Evolutionary conservation across 2,797 vertebrate genomes (phyloP), one percentile per base, ranked within the genome.

Genomic region (Tokudaia muenninki): DNA sequence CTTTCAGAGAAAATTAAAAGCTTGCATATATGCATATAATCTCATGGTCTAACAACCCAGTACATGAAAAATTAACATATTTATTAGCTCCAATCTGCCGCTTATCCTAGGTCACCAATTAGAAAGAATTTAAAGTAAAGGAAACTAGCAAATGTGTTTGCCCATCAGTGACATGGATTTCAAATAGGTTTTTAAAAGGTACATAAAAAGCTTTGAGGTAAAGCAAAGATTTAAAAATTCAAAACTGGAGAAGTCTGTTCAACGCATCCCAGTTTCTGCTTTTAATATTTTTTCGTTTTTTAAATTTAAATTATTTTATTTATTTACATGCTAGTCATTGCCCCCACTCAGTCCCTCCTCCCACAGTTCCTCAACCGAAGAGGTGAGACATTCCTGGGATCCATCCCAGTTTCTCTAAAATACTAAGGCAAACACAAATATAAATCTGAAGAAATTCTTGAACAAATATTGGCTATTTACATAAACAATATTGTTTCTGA

Each of bases 41-140:
- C 50, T 55, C 50, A 37, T 72, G n/a, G 84, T 87, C 44, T 55
- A 72, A 72, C 34, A 87, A 41, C 65, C 37, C n/a, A 72, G 29
- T 16, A 2, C 24, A 19, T 87, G 34, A 87, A 87, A 67, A 72
- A 87, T 87, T 87, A 87, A 41, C 86, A 87, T 87, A 87, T 74
- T 57, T 72, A 87, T 72, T 87, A 72, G 22, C 22, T 87, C 7
- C 47, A 72, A 55, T 41, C 16, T 87, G 86, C 19, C 55, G 17
- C 13, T 72, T 72, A 55, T 29, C 22, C n/a, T 37, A 3, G n/a
- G 22, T n/a, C 34, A 72, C 31, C 9, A 87, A 57, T 57, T 72
- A 74, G 47, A 70, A 70, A 70, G 19, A n/a, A 87, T 50, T 70
- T 70, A 87, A 67, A 87, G 12, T n/a, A 37, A 72, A 55, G 6